phyloP scores from a whole-genome alignment of 2,797 vertebrate genomes.

The Poliocrania exsul region DNA sequence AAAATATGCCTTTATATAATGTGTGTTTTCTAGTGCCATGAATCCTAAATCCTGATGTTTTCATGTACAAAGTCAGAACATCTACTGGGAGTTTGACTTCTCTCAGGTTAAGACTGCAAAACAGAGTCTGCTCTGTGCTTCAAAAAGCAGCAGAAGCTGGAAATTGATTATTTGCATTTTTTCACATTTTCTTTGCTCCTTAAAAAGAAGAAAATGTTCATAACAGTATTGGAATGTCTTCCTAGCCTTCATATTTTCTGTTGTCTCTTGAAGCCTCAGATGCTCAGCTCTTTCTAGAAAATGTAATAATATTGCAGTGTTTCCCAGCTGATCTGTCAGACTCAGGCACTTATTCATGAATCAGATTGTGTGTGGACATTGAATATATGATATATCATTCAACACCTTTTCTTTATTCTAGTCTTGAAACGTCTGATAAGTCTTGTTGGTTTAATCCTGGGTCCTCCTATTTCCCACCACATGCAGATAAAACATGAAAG shows the following conservation, averaged over 20 bases:
- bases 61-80: background rate
- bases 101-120: background rate
- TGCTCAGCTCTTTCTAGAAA: background rate
- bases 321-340: background rate
- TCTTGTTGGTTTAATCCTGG: background rate
- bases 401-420: background rate
- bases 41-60: background rate
- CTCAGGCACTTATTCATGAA: background rate
- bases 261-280: background rate
- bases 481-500: background rate
- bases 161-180: background rate
- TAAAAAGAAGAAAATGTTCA: background rate
- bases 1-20: accelerated
- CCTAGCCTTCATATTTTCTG: background rate
- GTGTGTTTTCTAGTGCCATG: background rate
- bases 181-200: background rate
- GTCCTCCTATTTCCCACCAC: background rate
- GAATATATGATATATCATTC: background rate
- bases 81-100: background rate
- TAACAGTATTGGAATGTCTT: background rate
- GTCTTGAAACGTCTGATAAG: background rate
- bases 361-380: background rate
- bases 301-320: background rate
- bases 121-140: background rate
- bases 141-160: background rate